A percentile compares a stretch with the other conserved stretches of the same genome.
phyloP scores from a whole-genome alignment of 2,888 invertebrate species.

The Portevinia maculata region DNA sequence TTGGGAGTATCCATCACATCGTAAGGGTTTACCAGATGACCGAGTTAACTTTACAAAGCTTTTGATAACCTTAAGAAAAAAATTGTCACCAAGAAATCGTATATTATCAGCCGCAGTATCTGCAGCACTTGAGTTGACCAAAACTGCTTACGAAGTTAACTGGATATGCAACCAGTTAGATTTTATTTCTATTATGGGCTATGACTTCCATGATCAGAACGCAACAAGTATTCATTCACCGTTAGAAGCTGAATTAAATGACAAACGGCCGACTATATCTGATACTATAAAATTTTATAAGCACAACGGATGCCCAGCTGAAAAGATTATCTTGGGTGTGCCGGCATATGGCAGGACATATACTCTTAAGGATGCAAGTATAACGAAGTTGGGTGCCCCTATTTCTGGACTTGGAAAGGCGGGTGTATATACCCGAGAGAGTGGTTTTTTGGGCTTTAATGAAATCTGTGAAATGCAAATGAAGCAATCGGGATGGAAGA shows the following conservation, averaged over 20 bases:
- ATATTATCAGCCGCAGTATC: conserved; percentile 83
- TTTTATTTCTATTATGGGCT: conserved; percentile 84
- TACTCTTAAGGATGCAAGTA: conserved; percentile 78
- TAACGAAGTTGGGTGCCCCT: conserved; percentile 79
- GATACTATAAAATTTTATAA: conserved; percentile 81
- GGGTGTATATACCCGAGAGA: conserved; percentile 76
- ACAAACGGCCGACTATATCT: conserved; percentile 64
- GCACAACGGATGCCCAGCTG: conserved; percentile 78
- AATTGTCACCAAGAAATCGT: conserved; percentile 81
- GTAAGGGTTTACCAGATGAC: conserved; percentile 82
- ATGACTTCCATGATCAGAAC: conserved; percentile 82
- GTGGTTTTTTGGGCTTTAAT: conserved; percentile 76
- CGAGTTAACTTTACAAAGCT: conserved; percentile 82
- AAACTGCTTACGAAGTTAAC: conserved; percentile 82
- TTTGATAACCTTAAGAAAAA: conserved; percentile 81
- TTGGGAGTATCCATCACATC: conserved; percentile 83
- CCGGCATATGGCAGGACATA: conserved; percentile 82
- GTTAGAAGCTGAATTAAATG: conserved; percentile 76
- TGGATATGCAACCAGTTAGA: conserved; percentile 82
- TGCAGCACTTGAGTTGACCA: conserved; percentile 79
- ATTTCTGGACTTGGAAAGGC: conserved; percentile 75
- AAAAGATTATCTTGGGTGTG: conserved; percentile 83
- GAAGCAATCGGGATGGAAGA: conserved; percentile 77
- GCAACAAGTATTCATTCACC: conserved; percentile 82
- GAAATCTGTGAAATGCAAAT: conserved; percentile 76